phyloP scores from a whole-genome alignment of 2,797 vertebrate genomes.

The Pseudochirops corinnae region DNA sequence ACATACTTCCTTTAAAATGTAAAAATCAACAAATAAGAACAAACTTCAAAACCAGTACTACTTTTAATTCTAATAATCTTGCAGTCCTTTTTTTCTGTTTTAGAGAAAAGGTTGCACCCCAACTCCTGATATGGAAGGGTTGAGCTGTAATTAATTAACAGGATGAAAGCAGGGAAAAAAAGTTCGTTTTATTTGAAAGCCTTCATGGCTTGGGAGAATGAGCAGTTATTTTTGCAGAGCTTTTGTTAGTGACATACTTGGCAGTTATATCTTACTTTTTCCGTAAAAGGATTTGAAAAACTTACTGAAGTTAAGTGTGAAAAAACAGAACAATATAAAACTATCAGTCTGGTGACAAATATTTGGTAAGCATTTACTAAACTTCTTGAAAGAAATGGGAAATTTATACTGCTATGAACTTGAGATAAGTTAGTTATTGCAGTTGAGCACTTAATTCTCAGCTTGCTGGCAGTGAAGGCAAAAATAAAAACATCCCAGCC shows the following conservation, averaged over 20 bases:
- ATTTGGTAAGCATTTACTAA: background rate
- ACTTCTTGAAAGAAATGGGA: background rate
- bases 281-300: background rate
- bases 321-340: background rate
- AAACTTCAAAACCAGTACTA: background rate
- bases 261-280: background rate
- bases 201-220: background rate
- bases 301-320: background rate
- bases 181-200: background rate
- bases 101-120: background rate
- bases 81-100: background rate
- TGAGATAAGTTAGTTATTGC: background rate
- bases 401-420: background rate
- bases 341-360: background rate
- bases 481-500: background rate
- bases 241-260: background rate
- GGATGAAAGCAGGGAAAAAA: background rate
- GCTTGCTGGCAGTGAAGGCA: background rate
- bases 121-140: no score
- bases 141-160: background rate
- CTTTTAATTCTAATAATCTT: no score
- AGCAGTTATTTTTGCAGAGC: background rate
- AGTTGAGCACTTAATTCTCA: background rate
- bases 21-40: background rate
- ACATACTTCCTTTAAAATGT: background rate